These are phyloP conservation scores for Petrosia ficiformis DNA, from an alignment of 37 sponge, comb jelly and placozoan genomes.

Conservation along the genomic window DNA sequence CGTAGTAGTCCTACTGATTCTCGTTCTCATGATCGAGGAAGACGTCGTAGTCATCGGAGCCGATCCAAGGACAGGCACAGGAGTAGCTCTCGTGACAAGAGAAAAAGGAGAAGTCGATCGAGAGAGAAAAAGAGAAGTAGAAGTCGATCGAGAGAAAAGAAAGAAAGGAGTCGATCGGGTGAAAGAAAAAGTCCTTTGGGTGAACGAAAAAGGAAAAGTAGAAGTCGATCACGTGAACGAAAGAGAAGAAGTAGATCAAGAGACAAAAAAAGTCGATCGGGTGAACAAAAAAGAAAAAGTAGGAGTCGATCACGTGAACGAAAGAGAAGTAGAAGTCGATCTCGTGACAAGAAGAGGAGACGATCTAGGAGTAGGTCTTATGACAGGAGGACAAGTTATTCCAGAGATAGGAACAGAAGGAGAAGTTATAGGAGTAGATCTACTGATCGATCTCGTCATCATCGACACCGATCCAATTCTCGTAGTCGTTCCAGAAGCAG, in stretches of 20 bases:
- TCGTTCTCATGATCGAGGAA: no score
- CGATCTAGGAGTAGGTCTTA: background rate
- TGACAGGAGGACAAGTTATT: background rate
- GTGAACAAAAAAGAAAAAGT: background rate
- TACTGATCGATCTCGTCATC: no score
- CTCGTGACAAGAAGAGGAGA: conserved; percentile 5
- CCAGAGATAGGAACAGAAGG: background rate
- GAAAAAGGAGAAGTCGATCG: background rate
- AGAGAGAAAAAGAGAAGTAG: background rate
- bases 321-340: background rate
- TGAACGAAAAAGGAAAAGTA: background rate
- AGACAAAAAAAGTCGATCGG: background rate
- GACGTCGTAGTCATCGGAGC: background rate
- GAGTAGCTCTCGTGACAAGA: background rate
- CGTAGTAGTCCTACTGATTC: no score
- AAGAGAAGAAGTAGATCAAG: background rate
- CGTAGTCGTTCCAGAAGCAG: no score
- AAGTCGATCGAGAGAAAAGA: background rate
- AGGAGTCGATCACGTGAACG: conserved; percentile 1
- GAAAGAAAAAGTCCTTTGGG: background rate
- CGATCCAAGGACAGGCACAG: background rate
- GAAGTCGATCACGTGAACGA: background rate
- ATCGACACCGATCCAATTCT: no score
- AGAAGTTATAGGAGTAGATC: background rate
- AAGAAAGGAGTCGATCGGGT: background rate